Percentiles rank a stretch among this genome's conserved stretches.
phyloP scores from a whole-genome alignment of 2,888 invertebrate species.

The Euplexia lucipara region DNA sequence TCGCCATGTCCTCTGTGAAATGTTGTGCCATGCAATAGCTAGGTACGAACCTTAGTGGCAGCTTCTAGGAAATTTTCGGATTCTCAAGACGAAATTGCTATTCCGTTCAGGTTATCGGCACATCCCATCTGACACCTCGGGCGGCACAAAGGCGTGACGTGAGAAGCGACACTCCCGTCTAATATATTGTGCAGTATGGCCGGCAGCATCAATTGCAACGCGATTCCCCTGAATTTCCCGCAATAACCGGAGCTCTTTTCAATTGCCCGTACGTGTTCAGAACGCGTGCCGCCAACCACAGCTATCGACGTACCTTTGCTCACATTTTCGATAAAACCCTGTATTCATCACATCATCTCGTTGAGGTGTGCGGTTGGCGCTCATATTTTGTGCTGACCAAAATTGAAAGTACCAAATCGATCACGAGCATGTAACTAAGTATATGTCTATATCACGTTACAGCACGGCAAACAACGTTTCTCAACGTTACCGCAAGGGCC shows the following conservation, averaged over 20 bases:
- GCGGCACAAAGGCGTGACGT: constrained; percentile 74
- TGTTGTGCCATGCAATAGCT: neutral
- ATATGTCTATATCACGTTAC: constrained; percentile 58
- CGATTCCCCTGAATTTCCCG: constrained; percentile 83
- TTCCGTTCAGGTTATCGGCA: constrained; percentile 50
- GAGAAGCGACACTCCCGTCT: constrained; percentile 71
- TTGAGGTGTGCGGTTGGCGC: constrained; percentile 69
- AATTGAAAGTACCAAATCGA: constrained; percentile 70
- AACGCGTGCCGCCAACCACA: constrained; percentile 86
- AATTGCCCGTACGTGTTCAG: constrained; percentile 84
- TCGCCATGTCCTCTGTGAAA: constrained; percentile 58
- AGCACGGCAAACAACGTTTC: constrained; percentile 64
- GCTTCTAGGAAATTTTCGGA: constrained; percentile 36
- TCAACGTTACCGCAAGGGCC: constrained; percentile 79
- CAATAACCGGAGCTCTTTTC: constrained; percentile 87
- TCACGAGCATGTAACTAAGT: constrained; percentile 68
- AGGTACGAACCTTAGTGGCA: constrained; percentile 8
- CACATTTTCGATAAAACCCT: constrained; percentile 84
- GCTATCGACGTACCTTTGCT: constrained; percentile 76
- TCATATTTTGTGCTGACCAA: constrained; percentile 69
- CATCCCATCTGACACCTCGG: constrained; percentile 59
- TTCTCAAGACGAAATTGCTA: constrained; percentile 49
- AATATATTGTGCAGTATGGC: constrained; percentile 79
- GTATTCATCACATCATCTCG: constrained; percentile 76
- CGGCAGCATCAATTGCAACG: constrained; percentile 84